phyloP scores from a whole-genome alignment of 2,888 invertebrate genomes.

The Mythimna albipuncta region DNA sequence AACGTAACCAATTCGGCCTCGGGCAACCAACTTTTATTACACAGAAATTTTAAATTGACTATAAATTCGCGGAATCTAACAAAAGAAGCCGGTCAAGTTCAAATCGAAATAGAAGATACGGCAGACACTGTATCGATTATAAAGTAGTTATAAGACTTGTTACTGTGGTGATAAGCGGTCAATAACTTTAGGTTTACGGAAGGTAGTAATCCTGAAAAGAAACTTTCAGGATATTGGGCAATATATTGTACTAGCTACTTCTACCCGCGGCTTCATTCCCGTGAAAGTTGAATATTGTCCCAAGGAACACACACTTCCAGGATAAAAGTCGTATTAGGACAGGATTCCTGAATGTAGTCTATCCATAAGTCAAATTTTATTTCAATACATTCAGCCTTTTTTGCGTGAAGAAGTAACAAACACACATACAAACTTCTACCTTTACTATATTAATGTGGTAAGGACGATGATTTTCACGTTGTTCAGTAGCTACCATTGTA shows the following conservation, averaged over 20 bases:
- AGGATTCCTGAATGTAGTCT: too few relatives aligned
- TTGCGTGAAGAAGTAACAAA: too few relatives aligned
- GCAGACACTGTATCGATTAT: conserved; percentile 4
- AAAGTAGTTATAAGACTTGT: background rate
- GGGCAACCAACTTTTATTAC: conserved; percentile 28
- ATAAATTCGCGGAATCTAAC: conserved; percentile 44
- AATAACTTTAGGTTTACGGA: conserved; percentile 1
- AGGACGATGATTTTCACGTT: too few relatives aligned
- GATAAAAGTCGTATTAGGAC: too few relatives aligned
- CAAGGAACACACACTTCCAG: too few relatives aligned
- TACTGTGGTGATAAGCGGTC: conserved; percentile 24
- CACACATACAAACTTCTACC: too few relatives aligned
- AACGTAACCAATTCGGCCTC: conserved; percentile 34
- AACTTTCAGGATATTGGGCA: background rate
- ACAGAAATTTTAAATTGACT: conserved; percentile 48
- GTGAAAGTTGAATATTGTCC: too few relatives aligned
- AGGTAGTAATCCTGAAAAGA: background rate
- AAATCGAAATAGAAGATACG: conserved; percentile 35
- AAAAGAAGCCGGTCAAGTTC: conserved; percentile 46
- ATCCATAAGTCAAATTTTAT: too few relatives aligned
- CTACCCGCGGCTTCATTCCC: too few relatives aligned
- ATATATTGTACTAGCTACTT: too few relatives aligned
- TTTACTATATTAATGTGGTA: background rate
- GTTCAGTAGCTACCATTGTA: background rate
- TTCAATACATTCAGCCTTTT: too few relatives aligned